Percentiles rank a stretch among this genome's conserved stretches.
These are phyloP conservation scores for Lydus trimaculatus DNA, from an alignment of 2,888 invertebrate species.

Conservation along the genomic window DNA sequence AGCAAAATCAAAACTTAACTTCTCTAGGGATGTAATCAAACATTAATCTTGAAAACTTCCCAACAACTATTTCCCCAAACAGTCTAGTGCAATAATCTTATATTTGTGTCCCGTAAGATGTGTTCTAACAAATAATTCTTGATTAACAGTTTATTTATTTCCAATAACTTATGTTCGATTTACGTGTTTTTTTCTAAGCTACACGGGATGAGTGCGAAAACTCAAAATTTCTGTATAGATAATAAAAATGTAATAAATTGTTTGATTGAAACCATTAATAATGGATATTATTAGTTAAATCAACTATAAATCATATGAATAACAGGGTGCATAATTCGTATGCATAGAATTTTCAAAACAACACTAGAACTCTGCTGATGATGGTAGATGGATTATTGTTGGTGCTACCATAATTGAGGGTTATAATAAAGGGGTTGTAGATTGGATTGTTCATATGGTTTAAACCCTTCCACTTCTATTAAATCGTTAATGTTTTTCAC, in stretches of 20 bases:
- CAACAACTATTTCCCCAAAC: neutral
- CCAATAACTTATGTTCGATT: neutral
- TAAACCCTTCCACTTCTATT: neutral
- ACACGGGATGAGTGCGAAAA: no score
- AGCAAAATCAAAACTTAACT: neutral
- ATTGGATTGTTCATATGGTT: neutral
- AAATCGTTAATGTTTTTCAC: neutral
- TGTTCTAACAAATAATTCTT: constrained; percentile 3
- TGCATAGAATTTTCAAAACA: constrained; percentile 5
- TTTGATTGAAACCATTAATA: neutral
- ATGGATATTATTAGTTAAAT: neutral
- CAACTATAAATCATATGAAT: constrained; percentile 1
- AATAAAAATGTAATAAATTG: neutral
- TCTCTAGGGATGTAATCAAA: neutral
- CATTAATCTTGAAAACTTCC: neutral
- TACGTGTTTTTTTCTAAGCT: neutral
- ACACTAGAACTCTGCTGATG: neutral
- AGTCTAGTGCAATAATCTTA: neutral
- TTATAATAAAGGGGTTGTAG: neutral
- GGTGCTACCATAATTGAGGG: neutral
- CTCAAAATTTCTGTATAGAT: no score
- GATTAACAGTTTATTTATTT: neutral
- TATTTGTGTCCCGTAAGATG: neutral
- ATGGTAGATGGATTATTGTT: constrained; percentile 1
- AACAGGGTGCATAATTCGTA: neutral